Percentiles rank a stretch among this genome's conserved stretches.
These are phyloP conservation scores for Ectropis grisescens DNA, from an alignment of 1,140 invertebrate species.

Conservation along the genomic window DNA sequence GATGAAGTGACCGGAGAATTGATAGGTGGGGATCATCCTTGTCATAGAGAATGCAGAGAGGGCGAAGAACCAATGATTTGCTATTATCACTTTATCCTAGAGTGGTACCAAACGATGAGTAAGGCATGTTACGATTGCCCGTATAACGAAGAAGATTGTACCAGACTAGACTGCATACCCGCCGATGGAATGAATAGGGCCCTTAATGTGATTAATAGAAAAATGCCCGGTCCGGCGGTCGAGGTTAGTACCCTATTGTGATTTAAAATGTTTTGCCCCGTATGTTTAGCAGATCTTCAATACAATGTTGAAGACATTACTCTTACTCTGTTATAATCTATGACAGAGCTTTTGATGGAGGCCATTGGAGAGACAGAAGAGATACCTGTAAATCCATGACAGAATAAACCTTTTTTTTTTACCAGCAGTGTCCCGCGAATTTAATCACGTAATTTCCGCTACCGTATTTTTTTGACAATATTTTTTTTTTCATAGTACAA, in stretches of 20 bases:
- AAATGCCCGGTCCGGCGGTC: slow-evolving; percentile 88
- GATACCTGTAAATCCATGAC: no score
- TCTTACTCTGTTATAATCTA: no score
- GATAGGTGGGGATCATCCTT: slow-evolving; percentile 54
- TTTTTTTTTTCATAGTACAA: no score
- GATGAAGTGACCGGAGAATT: slow-evolving; percentile 55
- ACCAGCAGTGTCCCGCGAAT: no score
- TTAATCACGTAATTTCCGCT: no score
- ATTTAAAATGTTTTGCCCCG: slow-evolving; percentile 1
- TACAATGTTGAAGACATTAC: no score
- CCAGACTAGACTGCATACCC: slow-evolving; percentile 82
- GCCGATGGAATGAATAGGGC: slow-evolving; percentile 83
- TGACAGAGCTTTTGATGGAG: neutral
- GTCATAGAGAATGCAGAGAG: slow-evolving; percentile 62
- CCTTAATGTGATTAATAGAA: slow-evolving; percentile 85
- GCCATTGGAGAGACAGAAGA: no score
- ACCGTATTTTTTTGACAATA: no score
- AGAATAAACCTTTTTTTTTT: no score
- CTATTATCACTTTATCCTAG: slow-evolving; percentile 78
- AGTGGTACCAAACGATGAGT: slow-evolving; percentile 87
- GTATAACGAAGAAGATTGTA: slow-evolving; percentile 81
- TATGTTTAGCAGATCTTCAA: neutral
- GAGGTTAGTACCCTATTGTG: slow-evolving; percentile 72
- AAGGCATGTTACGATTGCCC: slow-evolving; percentile 92
- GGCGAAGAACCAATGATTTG: slow-evolving; percentile 74